Evolutionary conservation across 2,888 invertebrate species (phyloP), one percentile per base, ranked within the genome.

Genomic region (Caenorhabditis wallacei): DNA sequence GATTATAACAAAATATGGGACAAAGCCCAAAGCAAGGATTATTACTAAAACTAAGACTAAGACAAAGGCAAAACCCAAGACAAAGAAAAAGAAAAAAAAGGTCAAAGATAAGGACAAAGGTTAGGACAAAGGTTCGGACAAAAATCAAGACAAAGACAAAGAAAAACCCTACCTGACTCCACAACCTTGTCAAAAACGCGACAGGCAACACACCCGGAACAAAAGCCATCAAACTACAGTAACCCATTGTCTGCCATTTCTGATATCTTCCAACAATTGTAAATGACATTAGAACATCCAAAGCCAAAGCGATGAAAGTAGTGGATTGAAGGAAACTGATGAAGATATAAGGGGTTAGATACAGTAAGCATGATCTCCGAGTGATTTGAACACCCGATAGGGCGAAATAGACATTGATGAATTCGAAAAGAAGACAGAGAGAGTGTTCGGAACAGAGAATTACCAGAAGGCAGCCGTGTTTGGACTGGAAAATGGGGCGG

Each of bases 381-480:
- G 61, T 35, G 40, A 68, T 26, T 26, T 66, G 75, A 26, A 68
- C 64, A 1, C 75, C 76, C 0, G 76, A 61, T 11, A 76, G 30
- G 2, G 68, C 76, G 26, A 68, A 69, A 40, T 68, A 68, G 53
- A 69, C 76, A 53, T 76, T 76, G 53, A 76, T 69, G 35, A 76
- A 69, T 37, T 76, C 76, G 53, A 51, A 68, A 10, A 68, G 53
- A 20, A 76, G 76, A 8, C 76, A 76, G 16, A 76, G 8, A 0
- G 76, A 76, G 57, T 76, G 76, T 40, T 76, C 76, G 11, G 61
- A 51, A 30, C 76, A 76, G 11, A 69, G 59, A 24, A 76, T 76
- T 0, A 69, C 59, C 5, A 76, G 53, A 5, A 76, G 69, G 48
- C 56, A 57, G 0, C 76, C 76, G 40, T 76, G 76, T 54, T 76